These are phyloP conservation scores for Drosophila nigrodunni DNA, from an alignment of 1,140 invertebrate genomes.

Conservation along the genomic window DNA sequence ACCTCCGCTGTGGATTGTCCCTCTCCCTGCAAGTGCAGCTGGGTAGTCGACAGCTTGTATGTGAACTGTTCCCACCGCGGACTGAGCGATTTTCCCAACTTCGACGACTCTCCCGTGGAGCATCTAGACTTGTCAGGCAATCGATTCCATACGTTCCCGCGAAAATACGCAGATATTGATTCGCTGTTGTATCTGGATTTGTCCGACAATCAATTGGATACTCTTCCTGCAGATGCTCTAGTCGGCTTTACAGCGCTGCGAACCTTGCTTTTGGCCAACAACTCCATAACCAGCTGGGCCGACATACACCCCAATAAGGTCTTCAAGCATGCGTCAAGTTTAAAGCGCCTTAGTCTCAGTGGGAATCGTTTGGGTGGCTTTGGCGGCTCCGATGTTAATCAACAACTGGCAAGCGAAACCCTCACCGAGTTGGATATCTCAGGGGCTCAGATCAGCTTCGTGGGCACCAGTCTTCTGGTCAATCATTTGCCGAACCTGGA, in stretches of 20 bases:
- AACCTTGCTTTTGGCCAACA: conserved; percentile 86
- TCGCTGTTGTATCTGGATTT: conserved; percentile 86
- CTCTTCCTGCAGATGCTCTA: conserved; percentile 84
- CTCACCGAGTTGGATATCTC: conserved; percentile 85
- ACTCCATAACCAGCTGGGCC: conserved; percentile 86
- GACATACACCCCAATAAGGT: conserved; percentile 85
- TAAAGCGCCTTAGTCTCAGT: conserved; percentile 85
- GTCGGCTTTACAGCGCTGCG: conserved; percentile 85
- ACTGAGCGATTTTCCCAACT: conserved; percentile 84
- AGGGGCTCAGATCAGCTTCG: conserved; percentile 85
- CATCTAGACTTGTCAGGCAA: conserved; percentile 86
- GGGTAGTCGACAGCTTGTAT: conserved; percentile 71
- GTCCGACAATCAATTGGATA: conserved; percentile 86
- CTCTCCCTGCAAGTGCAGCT: conserved; percentile 74
- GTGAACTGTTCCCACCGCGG: conserved; percentile 85
- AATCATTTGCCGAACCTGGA: conserved; percentile 86
- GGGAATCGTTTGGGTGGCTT: conserved; percentile 86
- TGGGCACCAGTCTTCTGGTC: conserved; percentile 85
- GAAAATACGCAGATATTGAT: conserved; percentile 76
- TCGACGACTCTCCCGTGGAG: conserved; percentile 85
- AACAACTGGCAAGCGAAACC: conserved; percentile 84
- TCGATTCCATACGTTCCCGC: conserved; percentile 86
- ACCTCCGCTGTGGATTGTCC: conserved; percentile 69
- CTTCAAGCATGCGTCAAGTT: conserved; percentile 82
- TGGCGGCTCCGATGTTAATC: conserved; percentile 79